phyloP scores from a whole-genome alignment of 2,888 invertebrate species.

The Panorpa germanica region DNA sequence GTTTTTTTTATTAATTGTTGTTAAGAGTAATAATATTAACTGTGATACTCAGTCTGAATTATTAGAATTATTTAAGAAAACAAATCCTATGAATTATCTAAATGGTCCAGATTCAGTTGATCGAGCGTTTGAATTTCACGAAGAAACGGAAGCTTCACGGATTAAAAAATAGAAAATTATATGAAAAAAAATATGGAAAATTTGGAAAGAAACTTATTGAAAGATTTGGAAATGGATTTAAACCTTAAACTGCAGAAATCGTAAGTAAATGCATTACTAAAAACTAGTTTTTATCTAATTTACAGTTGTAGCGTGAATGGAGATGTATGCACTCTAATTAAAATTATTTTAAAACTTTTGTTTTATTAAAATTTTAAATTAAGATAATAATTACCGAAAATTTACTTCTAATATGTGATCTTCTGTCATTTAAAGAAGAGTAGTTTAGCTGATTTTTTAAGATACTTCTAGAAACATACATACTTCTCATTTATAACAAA shows the following conservation, averaged over 20 bases:
- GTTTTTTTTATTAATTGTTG: too few species aligned
- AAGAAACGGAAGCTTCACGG: conserved; percentile 20
- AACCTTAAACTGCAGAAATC: conserved; percentile 15
- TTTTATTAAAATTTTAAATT: too few species aligned
- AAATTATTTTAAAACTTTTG: too few species aligned
- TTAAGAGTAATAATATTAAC: too few species aligned
- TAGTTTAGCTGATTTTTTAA: too few species aligned
- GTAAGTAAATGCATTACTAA: background rate
- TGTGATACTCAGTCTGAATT: conserved; percentile 25
- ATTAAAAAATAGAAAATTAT: conserved; percentile 17
- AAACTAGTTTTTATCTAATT: conserved; percentile 8
- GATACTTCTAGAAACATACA: too few species aligned
- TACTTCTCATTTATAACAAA: background rate
- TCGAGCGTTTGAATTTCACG: conserved; percentile 22
- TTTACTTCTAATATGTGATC: too few species aligned
- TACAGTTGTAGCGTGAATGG: too few species aligned
- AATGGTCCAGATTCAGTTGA: background rate
- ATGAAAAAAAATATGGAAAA: conserved; percentile 19
- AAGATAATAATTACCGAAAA: too few species aligned
- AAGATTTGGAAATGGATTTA: conserved; percentile 24
- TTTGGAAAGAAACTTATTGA: conserved; percentile 23
- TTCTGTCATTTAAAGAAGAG: too few species aligned
- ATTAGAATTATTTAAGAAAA: conserved; percentile 16
- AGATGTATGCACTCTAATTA: too few species aligned
- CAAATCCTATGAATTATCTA: conserved; percentile 2